A percentile compares a stretch with the other conserved stretches of the same genome.
These are phyloP conservation scores for Sternarchorhynchus goeldii DNA, from an alignment of 2,797 vertebrate species.

Conservation along the genomic window DNA sequence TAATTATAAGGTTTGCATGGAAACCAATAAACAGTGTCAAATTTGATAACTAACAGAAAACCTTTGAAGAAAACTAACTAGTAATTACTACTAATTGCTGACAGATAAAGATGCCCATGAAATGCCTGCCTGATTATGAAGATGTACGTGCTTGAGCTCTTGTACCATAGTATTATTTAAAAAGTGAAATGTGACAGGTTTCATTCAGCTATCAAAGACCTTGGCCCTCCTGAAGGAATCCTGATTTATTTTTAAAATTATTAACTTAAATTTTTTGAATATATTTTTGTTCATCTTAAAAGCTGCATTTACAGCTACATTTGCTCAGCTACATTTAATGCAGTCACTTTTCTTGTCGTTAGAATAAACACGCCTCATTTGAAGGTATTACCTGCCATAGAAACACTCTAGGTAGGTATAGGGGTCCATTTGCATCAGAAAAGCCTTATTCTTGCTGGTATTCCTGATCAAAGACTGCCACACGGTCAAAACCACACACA, in stretches of 20 bases:
- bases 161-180: neutral
- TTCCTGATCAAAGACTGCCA: slow-evolving; percentile 35
- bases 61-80: slow-evolving; percentile 1
- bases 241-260: neutral
- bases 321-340: neutral
- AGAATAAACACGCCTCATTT: neutral
- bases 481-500: neutral
- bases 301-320: neutral
- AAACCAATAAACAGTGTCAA: slow-evolving; percentile 13
- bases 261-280: too few species aligned
- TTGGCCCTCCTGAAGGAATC: neutral
- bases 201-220: too few species aligned
- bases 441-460: slow-evolving; percentile 16
- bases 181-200: neutral
- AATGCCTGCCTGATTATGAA: too few species aligned
- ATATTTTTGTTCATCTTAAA: neutral
- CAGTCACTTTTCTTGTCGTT: neutral
- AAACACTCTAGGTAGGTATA: neutral
- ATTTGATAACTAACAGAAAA: neutral
- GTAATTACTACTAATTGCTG: slow-evolving; percentile 15
- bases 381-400: neutral
- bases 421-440: neutral
- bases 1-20: slow-evolving; percentile 9
- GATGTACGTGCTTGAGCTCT: neutral
- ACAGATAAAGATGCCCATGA: neutral